phyloP scores from a whole-genome alignment of 2,113 vertebrate genomes.

The Podarcis muralis region DNA sequence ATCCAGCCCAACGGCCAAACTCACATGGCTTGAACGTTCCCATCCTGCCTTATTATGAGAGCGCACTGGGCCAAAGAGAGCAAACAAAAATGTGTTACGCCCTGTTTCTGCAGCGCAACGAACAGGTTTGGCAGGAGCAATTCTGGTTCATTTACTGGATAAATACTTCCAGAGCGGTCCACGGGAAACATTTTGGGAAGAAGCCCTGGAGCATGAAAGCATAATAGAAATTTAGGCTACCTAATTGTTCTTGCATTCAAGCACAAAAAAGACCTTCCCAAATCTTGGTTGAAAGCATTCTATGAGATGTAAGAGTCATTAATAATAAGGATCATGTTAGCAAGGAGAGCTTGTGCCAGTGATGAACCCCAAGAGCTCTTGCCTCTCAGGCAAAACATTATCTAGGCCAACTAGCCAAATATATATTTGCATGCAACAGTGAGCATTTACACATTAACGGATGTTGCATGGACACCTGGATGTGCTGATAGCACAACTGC shows the following conservation, averaged over 20 bases:
- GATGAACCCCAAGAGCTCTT: neutral
- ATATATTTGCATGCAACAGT: neutral
- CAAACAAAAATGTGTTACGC: neutral
- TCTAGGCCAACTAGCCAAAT: neutral
- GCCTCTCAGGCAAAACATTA: neutral
- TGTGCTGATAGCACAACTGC: conserved; percentile 32
- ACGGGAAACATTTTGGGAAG: neutral
- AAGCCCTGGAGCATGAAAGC: neutral
- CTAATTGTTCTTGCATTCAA: neutral
- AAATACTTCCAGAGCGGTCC: neutral
- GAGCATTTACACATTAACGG: conserved; percentile 10
- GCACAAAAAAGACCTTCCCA: neutral
- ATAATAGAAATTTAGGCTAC: neutral
- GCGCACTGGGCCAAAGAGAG: neutral
- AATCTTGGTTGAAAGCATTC: conserved; percentile 18
- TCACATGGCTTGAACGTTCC: neutral
- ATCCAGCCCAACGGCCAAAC: neutral
- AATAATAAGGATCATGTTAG: neutral
- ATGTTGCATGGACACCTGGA: neutral
- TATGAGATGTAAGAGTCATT: neutral
- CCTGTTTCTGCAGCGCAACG: neutral
- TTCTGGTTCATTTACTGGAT: neutral
- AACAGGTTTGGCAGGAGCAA: neutral
- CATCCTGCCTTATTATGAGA: neutral
- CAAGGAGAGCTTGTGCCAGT: neutral